Evolutionary conservation across 2,888 invertebrate genomes (phyloP), one percentile per base, ranked within the genome.

Genomic region (Drosophila falleni): DNA sequence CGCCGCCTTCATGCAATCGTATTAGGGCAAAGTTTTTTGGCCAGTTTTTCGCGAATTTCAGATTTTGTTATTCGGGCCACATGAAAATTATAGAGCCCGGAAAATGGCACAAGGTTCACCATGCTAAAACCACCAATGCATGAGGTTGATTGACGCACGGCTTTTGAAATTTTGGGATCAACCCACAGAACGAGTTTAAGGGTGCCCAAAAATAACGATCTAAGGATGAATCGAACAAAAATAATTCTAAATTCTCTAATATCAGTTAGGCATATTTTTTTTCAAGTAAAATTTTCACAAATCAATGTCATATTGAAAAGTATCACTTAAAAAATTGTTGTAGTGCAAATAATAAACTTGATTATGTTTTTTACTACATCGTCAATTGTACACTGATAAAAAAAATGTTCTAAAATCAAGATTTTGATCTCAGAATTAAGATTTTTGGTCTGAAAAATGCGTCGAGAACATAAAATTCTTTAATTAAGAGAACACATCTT

Each of bases 91-190:
- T 59, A 74, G 49, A 53, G 37, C 39, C 29, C 44, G 33, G 15
- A 64, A 80, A 73, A 56, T 73, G 61, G 69, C 55, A 35, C 77
- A 64, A 63, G 73, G 70, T 33, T 64, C 31, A 47, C n/a, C 33
- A 11, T 19, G 50, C 15, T 47, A 58, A 46, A 53, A 16, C 55
- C 55, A 67, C 26, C 62, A 61, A 65, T 68, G 66, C 72, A 64
- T 68, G 76, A 56, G 72, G 77, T 68, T 77, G 72, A 81, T 87
- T 77, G 73, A 41, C 31, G 15, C 19, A 35, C 8, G n/a, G 44
- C 44, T 54, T 33, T 60, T 50, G 10, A 33, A 15, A 44, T 56
- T 70, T 41, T 35, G 9, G 49, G 8, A 19, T 13, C 35, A 54
- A 13, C 59, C 33, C 19, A n/a, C 29, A 55, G 11, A 31, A 53